These are phyloP conservation scores for Melanotus villosus DNA, from an alignment of 2,888 invertebrate species.

Conservation along the genomic window DNA sequence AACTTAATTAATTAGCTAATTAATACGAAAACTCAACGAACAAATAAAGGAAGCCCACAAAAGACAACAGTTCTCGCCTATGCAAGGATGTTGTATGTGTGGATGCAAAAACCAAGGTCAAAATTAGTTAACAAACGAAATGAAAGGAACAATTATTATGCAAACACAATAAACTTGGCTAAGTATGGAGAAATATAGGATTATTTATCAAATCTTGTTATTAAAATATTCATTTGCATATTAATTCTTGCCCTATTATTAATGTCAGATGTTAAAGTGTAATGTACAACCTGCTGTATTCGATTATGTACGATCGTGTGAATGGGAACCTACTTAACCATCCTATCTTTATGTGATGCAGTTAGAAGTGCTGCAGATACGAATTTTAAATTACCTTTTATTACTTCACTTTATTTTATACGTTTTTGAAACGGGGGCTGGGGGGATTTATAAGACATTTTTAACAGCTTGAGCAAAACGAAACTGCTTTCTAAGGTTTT, in stretches of 20 bases:
- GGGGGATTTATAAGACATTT: too few relatives aligned
- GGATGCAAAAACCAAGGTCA: background rate
- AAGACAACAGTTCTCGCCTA: background rate
- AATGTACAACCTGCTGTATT: background rate
- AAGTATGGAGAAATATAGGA: background rate
- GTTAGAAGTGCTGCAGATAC: too few relatives aligned
- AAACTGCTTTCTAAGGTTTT: too few relatives aligned
- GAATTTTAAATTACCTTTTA: too few relatives aligned
- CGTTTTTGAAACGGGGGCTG: too few relatives aligned
- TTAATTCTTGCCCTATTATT: background rate
- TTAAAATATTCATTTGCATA: background rate
- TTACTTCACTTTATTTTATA: too few relatives aligned
- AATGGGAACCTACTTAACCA: background rate
- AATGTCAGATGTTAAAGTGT: background rate
- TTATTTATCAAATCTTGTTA: background rate
- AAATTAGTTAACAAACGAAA: background rate
- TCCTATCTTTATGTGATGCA: background rate
- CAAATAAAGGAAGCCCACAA: background rate
- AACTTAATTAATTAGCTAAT: conserved; percentile 23
- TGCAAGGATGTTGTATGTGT: conserved; percentile 6
- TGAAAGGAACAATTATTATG: background rate
- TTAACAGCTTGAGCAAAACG: too few relatives aligned
- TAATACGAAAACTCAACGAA: background rate
- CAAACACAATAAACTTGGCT: background rate
- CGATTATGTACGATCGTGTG: background rate